Evolutionary conservation across 2,797 vertebrate species (phyloP), one percentile per base, ranked within the genome.

Genomic region (Acestrorhynchus altus): DNA sequence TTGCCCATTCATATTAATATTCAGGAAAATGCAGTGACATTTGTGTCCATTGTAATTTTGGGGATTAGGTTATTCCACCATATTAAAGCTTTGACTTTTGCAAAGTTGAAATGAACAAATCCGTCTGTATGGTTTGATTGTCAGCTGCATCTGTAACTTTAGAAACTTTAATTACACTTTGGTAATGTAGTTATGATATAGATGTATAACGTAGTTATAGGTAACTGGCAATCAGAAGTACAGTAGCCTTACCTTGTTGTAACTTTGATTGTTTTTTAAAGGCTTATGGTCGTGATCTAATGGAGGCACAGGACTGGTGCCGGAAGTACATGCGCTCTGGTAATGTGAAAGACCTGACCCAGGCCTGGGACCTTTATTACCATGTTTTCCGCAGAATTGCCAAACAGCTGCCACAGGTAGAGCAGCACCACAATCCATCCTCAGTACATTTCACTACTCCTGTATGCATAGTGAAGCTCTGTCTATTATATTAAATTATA

Each of bases 281-380:
- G 98, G 97, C 98, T 0, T 99, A 99, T 3, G 98, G 98, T 60
- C 93, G 98, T 85, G 98, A 99, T 84, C 88, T 99, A 71, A 99
- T 99, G 98, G 98, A 99, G 91, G 98, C 98, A 28, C 98, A 99
- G 72, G 98, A 99, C 69, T 99, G 98, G 98, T 99, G 98, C 87
- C 91, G 98, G 85, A 99, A 99, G 85, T 99, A 99, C 88, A 99
- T 99, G 97, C 97, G 98, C 46, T 99, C 98, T 0, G 98, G 97
- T 56, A 99, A 99, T 0, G 97, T 99, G 52, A 99, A 99, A 88
- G 98, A 99, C 88, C 92, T 99, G 75, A 99, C 98, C 0, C 98
- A 99, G 85, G 98, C 98, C 71, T 99, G 98, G 98, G 98, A 99
- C 82, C 96, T 99, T 70, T 99, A 99, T 85, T 99, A 99, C 78